Base-by-base conservation (phyloP, 1,140 invertebrate species). In the Oryzaephilus surinamensis region DNA sequence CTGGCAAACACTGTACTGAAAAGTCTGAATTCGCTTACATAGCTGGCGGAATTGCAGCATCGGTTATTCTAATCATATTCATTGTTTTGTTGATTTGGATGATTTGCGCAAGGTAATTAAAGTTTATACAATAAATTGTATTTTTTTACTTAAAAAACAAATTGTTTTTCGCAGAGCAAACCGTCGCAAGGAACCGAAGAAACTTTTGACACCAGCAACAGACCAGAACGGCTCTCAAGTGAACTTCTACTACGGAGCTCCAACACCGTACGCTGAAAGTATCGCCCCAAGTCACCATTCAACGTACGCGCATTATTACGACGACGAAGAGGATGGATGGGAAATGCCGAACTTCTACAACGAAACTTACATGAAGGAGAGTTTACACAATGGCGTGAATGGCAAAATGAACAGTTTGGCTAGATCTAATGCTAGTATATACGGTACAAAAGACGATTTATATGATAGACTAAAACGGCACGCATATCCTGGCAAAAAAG, bases 301-400 rank as follows among this genome's bases (percentile, higher is more conserved):
- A 21, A 93, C 88, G 0, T 95, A 95, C 58, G 90, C 90, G 11
- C 90, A 94, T 60, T 95, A 94, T 61, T 95, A 94, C 52, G 85
- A 89, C 60, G 86, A 91, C 49, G 91, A 95, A 58, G 91, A 94
- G 58, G 89, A 93, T 48, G 90, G 89, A 8, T 94, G 90, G 89
- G 90, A 94, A 58, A 94, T 95, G 90, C 90, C 91, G 0, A 94
- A 94, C 62, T 94, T 94, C 61, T 95, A 95, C 62, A 94, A 94
- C 63, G 90, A 95, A 67, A 92, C 89, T 11, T 94, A 93, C 54
- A 92, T 93, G 87, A 94, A 93, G 72, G 84, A 89, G 69, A 86
- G 84, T 64, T 67, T 87, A 21, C 81, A 84, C 60, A 83, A 81
- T 53, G 79, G 77, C 3, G 66, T 71, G 50, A 76, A 75, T 44